Conservation (phyloP, 2,113 vertebrate genomes). For the Mixornis gularis region DNA sequence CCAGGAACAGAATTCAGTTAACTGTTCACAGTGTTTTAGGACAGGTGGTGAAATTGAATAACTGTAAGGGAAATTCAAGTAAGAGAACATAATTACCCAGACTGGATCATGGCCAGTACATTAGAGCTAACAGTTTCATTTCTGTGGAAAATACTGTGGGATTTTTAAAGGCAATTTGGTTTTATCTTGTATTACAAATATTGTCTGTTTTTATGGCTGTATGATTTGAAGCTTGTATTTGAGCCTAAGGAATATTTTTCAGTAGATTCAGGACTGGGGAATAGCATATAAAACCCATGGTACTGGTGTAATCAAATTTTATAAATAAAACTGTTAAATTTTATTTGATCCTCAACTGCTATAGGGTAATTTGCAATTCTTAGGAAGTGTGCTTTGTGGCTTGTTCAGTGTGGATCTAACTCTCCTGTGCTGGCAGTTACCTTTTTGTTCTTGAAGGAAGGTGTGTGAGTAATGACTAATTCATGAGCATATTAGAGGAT, state of each 20-base stretch:
- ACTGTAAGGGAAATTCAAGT: background rate
- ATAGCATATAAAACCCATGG: background rate
- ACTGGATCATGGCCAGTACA: background rate
- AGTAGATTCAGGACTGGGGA: background rate
- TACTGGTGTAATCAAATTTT: background rate
- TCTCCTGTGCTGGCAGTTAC: background rate
- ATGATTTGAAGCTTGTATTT: conserved; percentile 1
- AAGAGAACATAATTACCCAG: background rate
- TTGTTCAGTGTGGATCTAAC: background rate
- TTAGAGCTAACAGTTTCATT: background rate
- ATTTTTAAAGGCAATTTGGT: conserved; percentile 14
- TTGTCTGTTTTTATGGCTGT: background rate
- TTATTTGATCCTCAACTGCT: background rate
- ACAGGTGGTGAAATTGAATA: background rate
- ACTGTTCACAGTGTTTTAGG: background rate
- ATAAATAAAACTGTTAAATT: background rate
- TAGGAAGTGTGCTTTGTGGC: background rate
- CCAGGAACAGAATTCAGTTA: background rate
- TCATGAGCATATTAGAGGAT: background rate
- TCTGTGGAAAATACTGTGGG: background rate
- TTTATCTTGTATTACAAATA: conserved; percentile 37
- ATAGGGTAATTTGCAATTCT: background rate
- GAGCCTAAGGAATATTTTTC: background rate
- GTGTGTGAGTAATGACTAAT: background rate
- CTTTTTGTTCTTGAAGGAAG: background rate